Evolutionary conservation across 2,113 vertebrate genomes (phyloP).

Genomic region (Ahaetulla prasina): DNA sequence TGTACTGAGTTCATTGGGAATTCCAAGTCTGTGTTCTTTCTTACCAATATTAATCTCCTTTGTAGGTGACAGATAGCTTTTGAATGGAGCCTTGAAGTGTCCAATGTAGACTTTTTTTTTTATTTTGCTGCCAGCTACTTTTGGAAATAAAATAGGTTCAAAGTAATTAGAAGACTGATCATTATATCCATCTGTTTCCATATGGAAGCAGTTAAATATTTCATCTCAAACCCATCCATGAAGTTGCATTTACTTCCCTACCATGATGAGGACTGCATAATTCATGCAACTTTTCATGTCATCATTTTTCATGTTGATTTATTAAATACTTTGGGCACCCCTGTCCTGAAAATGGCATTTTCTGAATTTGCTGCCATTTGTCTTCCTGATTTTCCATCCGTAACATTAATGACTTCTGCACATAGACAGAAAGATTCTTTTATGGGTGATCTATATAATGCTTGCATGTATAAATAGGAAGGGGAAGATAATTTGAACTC

Average conservation of each 20-base stretch:
- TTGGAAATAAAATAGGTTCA: slow-evolving; percentile 50
- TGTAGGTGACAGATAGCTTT: slow-evolving; percentile 5
- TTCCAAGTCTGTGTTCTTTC: not conserved
- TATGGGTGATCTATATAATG: slow-evolving; percentile 53
- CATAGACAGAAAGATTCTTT: slow-evolving; percentile 50
- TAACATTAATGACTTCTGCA: slow-evolving; percentile 59
- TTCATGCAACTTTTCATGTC: slow-evolving; percentile 58
- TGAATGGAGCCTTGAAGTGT: not conserved
- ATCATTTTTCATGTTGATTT: slow-evolving; percentile 53
- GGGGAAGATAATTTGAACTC: slow-evolving; percentile 21
- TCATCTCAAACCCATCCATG: slow-evolving; percentile 54
- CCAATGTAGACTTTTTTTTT: not conserved
- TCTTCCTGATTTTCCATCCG: slow-evolving; percentile 55
- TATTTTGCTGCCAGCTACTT: slow-evolving; percentile 29
- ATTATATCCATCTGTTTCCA: slow-evolving; percentile 23
- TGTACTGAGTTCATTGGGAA: not conserved
- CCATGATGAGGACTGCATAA: slow-evolving; percentile 60
- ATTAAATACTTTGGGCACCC: slow-evolving; percentile 51
- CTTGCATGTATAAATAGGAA: slow-evolving; percentile 47
- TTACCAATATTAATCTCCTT: not conserved
- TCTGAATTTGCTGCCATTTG: slow-evolving; percentile 57
- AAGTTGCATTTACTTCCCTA: slow-evolving; percentile 57
- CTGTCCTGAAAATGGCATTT: slow-evolving; percentile 49
- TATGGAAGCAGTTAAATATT: slow-evolving; percentile 56
- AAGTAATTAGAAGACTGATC: slow-evolving; percentile 50